Conservation (phyloP, 2,888 invertebrate genomes). For the Zygaena filipendulae region DNA sequence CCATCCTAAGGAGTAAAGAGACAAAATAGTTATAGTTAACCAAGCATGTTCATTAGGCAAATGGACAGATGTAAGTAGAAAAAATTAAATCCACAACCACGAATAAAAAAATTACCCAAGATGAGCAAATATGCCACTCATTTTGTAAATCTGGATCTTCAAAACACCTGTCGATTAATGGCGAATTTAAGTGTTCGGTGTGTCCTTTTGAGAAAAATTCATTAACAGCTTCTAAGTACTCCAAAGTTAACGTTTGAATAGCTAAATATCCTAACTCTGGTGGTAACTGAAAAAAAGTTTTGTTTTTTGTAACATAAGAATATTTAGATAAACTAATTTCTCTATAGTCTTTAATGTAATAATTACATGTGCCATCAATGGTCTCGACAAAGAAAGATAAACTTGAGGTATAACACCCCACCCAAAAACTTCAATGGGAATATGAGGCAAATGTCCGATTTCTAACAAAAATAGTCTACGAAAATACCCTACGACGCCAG, state of each 20-base stretch:
- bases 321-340: constrained; percentile 4
- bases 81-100: no score
- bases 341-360: no score
- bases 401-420: constrained; percentile 71
- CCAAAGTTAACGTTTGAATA: constrained; percentile 41
- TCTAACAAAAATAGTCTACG: constrained; percentile 51
- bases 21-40: not conserved
- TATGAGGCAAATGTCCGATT: constrained; percentile 65
- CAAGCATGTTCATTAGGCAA: no score
- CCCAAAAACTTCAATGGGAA: constrained; percentile 63
- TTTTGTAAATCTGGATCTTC: constrained; percentile 39
- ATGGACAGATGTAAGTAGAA: no score
- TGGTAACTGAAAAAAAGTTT: constrained; percentile 31
- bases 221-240: constrained; percentile 42
- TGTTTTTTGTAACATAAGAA: no score
- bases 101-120: constrained; percentile 32
- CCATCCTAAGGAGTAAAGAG: constrained; percentile 36
- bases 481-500: constrained; percentile 67
- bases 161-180: constrained; percentile 41
- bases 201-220: constrained; percentile 32
- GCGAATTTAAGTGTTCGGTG: constrained; percentile 39
- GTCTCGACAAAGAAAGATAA: constrained; percentile 56
- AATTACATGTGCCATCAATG: constrained; percentile 32
- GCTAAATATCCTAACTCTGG: constrained; percentile 55
- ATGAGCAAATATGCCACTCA: constrained; percentile 49